Evolutionary conservation across 2,797 vertebrate genomes (phyloP), one percentile per base, ranked within the genome.

Genomic region (Xenopus petersii): DNA sequence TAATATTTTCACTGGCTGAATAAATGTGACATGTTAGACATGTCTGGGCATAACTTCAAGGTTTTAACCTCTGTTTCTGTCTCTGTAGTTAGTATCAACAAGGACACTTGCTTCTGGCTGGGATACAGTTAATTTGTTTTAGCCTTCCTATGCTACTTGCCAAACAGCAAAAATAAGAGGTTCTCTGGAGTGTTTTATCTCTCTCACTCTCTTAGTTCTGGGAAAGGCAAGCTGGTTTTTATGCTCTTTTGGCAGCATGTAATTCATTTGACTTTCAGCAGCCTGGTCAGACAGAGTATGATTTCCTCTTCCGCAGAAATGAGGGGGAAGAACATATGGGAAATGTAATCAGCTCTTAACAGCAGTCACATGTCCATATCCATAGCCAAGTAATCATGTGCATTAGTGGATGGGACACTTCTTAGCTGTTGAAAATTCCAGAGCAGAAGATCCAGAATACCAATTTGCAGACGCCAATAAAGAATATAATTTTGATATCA

Each of bases 331-430:
- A 30, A 30, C 1, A 30, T 30, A 30, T 30, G 26, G 26, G 26
- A 54, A 71, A 17, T 21, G 46, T 63, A 26, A 30, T 64, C 63
- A 56, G 9, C 67, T 60, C 21, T 72, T 71, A 58, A 46, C 36
- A n/a, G 62, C 36, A 64, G 16, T 46, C 62, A 46, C 62, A 46
- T 46, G 62, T n/a, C 62, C 15, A 4, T 16, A 46, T 5, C 36
- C 36, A n/a, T 46, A 64, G 9, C 17, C 15, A 36, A 42, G 62
- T 33, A 10, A n/a, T 16, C 55, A 12, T 58, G 15, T 17, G 15
- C 58, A 24, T 24, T 26, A 56, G 54, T 17, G 54, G n/a, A 56
- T 17, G n/a, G 54, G 11, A 12, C 10, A 51, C 16, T 5, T 55
- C 8, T 13, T n/a, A 15, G 54, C 16, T 56, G n/a, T 56, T n/a